Evolutionary conservation across 2,113 vertebrate genomes (phyloP).

Genomic region (Gallinago paraguaiae): DNA sequence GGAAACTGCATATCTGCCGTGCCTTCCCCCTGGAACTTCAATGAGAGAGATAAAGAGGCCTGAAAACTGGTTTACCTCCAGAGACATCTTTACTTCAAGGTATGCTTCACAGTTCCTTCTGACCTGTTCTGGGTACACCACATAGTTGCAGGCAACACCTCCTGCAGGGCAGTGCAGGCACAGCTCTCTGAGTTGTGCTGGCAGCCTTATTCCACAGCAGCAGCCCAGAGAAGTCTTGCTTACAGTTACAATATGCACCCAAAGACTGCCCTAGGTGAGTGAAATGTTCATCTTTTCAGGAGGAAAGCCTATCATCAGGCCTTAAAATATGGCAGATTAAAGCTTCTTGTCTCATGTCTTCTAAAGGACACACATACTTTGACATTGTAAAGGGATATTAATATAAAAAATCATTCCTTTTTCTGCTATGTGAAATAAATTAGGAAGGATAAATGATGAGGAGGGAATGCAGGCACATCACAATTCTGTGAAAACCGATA

Average conservation of each 20-base stretch:
- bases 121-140: rapidly evolving
- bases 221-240: not conserved
- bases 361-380: not conserved
- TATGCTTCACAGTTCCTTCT: not conserved
- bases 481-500: not conserved
- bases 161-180: rapidly evolving
- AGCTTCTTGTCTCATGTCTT: not conserved
- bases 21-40: not conserved
- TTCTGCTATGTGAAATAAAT: not conserved
- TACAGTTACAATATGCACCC: not conserved
- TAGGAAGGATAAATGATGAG: not conserved
- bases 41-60: not conserved
- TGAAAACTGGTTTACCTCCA: not conserved
- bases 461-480: not conserved
- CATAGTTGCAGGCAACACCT: not conserved
- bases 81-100: not conserved
- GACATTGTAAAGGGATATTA: not conserved
- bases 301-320: not conserved
- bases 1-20: not conserved
- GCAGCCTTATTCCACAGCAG: not conserved
- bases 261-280: not conserved
- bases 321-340: not conserved
- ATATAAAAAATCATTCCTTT: not conserved
- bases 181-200: not conserved
- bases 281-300: not conserved